A percentile compares a stretch with the other conserved stretches of the same genome.
Conservation (phyloP, 2,888 invertebrate genomes). For the Brachyptera risi region DNA sequence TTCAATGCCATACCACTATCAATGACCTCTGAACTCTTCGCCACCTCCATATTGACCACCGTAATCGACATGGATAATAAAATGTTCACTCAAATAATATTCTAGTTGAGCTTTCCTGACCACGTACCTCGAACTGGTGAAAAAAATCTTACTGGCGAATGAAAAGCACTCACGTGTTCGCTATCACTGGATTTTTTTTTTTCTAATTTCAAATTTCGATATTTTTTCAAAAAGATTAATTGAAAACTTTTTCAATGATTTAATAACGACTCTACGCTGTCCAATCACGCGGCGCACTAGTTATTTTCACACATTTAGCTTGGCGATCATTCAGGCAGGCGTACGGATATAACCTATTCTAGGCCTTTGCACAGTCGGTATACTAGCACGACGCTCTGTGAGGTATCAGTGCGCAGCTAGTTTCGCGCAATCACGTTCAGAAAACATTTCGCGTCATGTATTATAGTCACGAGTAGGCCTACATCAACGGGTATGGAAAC, state of each 20-base stretch:
- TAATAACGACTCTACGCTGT: neutral
- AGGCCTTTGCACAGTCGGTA: neutral
- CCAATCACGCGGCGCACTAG: constrained; percentile 10
- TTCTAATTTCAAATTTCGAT: too few relatives aligned
- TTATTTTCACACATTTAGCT: constrained; percentile 9
- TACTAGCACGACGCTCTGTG: neutral
- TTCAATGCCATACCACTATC: neutral
- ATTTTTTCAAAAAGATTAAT: too few relatives aligned
- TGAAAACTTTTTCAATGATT: too few relatives aligned
- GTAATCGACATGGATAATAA: neutral
- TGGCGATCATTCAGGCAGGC: neutral
- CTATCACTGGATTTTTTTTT: too few relatives aligned
- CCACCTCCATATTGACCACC: neutral
- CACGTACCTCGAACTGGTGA: neutral
- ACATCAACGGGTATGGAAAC: neutral
- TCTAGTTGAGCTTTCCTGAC: neutral
- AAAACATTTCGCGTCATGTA: too few relatives aligned
- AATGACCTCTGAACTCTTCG: neutral
- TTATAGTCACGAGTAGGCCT: too few relatives aligned
- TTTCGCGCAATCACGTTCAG: neutral
- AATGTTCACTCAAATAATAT: too few relatives aligned
- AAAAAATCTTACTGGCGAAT: too few relatives aligned
- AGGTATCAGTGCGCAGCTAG: neutral
- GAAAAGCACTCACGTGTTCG: too few relatives aligned
- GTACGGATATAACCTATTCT: constrained; percentile 8